Percentiles rank a stretch among this genome's conserved stretches.
Conservation (phyloP, 2,797 vertebrate species). For the Percopsis omiscomaycus region DNA sequence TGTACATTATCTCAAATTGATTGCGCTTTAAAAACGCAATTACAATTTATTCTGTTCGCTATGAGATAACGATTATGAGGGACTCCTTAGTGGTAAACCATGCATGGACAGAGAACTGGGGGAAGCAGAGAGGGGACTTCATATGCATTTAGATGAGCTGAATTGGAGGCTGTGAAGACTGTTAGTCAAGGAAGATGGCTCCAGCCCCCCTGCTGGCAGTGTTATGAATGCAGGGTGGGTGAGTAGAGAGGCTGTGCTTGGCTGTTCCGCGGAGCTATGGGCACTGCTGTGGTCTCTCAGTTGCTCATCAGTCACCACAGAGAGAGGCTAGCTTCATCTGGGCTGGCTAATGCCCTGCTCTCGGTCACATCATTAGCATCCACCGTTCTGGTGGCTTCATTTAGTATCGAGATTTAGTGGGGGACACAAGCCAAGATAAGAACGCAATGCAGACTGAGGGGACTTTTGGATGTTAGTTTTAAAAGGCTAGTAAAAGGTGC, state of each 20-base stretch:
- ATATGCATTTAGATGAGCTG: conserved; percentile 59
- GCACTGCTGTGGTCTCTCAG: conserved; percentile 34
- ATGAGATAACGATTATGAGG: conserved; percentile 74
- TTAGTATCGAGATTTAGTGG: conserved; percentile 50
- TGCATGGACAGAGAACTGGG: conserved; percentile 58
- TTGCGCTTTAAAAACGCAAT: conserved; percentile 77
- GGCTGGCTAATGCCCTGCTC: conserved; percentile 55
- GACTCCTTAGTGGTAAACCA: conserved; percentile 73
- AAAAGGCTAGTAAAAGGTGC: conserved; percentile 32
- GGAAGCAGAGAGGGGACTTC: conserved; percentile 28
- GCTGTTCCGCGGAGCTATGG: conserved; percentile 49
- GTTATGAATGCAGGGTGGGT: conserved; percentile 19
- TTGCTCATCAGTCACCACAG: conserved; percentile 62
- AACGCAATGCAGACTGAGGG: conserved; percentile 8
- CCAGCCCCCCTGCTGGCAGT: conserved; percentile 48
- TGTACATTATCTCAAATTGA: conserved; percentile 77
- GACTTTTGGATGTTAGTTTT: conserved; percentile 50
- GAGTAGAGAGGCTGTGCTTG: conserved; percentile 10
- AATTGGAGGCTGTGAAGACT: conserved; percentile 51
- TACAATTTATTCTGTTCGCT: conserved; percentile 72
- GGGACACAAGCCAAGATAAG: conserved; percentile 52
- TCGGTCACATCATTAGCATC: conserved; percentile 71
- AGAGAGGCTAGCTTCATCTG: conserved; percentile 37
- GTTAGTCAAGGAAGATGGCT: conserved; percentile 64
- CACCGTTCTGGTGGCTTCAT: conserved; percentile 51